Conservation (phyloP, 2,888 invertebrate species). For the Heliconius cydno region DNA sequence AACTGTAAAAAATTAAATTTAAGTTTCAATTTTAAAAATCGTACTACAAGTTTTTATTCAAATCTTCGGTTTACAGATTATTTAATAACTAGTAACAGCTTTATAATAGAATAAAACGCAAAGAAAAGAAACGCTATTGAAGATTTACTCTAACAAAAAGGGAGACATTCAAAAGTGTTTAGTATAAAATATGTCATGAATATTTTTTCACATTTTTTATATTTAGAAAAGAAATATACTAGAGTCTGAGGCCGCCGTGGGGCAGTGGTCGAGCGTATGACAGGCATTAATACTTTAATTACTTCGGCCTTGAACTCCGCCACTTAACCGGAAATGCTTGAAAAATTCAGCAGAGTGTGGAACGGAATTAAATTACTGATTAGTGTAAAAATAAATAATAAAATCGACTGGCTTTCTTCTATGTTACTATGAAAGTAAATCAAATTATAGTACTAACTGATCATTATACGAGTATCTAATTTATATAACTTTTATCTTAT, state of each 20-base stretch:
- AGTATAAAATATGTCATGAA: not conserved
- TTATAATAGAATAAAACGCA: not conserved
- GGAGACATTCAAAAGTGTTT: not conserved
- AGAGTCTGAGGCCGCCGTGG: no score
- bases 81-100: not conserved
- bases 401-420: not conserved
- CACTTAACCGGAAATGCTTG: no score
- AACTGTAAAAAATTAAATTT: slow-evolving; percentile 26
- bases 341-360: no score
- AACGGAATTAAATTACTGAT: no score
- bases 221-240: no score
- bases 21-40: slow-evolving; percentile 1
- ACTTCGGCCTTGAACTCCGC: no score
- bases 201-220: no score
- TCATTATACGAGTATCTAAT: not conserved
- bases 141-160: not conserved
- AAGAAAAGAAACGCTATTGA: not conserved
- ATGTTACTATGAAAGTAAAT: not conserved
- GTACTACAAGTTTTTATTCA: not conserved
- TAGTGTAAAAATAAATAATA: no score
- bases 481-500: not conserved
- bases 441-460: not conserved
- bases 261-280: no score
- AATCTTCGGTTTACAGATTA: not conserved
- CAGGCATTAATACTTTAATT: no score